phyloP scores from a whole-genome alignment of 2,888 invertebrate genomes.

The Eilema griseolum region DNA sequence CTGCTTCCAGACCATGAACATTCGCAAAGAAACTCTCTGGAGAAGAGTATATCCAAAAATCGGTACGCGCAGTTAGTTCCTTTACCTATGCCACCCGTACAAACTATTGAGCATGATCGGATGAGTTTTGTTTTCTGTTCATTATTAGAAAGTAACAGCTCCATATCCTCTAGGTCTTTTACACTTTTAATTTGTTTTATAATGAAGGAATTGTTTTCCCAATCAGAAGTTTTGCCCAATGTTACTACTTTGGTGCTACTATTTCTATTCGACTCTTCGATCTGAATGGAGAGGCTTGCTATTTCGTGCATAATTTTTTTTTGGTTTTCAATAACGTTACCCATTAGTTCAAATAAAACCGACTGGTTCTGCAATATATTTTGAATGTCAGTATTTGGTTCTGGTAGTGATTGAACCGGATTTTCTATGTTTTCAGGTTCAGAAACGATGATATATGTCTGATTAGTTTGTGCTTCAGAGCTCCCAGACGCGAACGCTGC shows the following conservation, averaged over 20 bases:
- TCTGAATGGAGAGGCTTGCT: conserved; percentile 2
- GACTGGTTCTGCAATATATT: background rate
- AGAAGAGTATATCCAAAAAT: background rate
- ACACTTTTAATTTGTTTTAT: conserved; percentile 29
- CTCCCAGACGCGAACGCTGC: no score
- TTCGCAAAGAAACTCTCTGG: background rate
- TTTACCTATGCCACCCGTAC: background rate
- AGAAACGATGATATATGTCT: background rate
- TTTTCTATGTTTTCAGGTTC: conserved; percentile 2
- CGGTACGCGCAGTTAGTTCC: background rate
- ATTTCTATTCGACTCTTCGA: background rate
- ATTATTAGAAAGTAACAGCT: conserved; percentile 26
- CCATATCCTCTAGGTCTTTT: conserved; percentile 27
- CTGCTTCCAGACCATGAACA: background rate
- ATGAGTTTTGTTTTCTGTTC: conserved; percentile 15
- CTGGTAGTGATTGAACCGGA: background rate
- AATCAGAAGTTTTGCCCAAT: conserved; percentile 24
- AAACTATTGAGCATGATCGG: background rate
- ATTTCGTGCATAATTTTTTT: conserved; percentile 4
- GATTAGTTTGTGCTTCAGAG: no score
- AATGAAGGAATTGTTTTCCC: conserved; percentile 26
- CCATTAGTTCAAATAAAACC: background rate
- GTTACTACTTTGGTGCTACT: conserved; percentile 20
- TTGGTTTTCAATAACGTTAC: background rate
- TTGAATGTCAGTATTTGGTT: conserved; percentile 5